Conservation (phyloP, 2,888 invertebrate species). For the Conus canariensis region DNA sequence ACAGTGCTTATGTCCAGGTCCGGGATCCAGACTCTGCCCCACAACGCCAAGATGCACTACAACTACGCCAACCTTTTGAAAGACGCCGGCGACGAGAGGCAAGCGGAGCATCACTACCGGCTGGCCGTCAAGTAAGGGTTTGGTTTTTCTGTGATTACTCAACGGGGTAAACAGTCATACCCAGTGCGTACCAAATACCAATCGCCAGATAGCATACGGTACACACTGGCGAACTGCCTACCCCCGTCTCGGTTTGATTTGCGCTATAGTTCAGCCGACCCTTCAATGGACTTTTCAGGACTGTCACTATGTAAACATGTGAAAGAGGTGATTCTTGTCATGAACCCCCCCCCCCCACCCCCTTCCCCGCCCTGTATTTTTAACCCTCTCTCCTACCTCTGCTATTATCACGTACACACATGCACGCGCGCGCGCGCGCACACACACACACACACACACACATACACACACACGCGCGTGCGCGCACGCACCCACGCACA, state of each 20-base stretch:
- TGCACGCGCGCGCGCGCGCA: not conserved
- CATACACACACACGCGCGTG: not conserved
- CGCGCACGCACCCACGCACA: not conserved
- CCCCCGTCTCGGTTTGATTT: not conserved
- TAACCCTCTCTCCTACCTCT: too few species aligned
- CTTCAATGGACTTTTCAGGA: too few species aligned
- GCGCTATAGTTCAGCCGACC: too few species aligned
- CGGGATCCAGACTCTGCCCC: conserved; percentile 88
- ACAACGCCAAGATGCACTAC: conserved; percentile 94
- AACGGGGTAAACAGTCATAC: not conserved
- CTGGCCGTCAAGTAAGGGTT: conserved; percentile 86
- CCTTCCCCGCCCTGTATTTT: too few species aligned
- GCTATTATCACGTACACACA: not conserved
- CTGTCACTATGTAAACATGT: too few species aligned
- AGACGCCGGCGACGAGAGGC: conserved; percentile 86
- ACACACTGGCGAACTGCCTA: not conserved
- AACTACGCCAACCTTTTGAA: conserved; percentile 92
- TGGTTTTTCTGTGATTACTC: not conserved
- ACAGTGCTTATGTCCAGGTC: conserved; percentile 82
- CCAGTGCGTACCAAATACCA: not conserved
- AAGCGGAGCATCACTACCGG: conserved; percentile 88
- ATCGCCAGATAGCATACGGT: too few species aligned
- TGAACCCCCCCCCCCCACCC: too few species aligned
- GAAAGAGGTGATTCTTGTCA: too few species aligned
- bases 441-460: not conserved